Evolutionary conservation across 1,140 invertebrate genomes (phyloP).

Genomic region (Cydia strobilella): DNA sequence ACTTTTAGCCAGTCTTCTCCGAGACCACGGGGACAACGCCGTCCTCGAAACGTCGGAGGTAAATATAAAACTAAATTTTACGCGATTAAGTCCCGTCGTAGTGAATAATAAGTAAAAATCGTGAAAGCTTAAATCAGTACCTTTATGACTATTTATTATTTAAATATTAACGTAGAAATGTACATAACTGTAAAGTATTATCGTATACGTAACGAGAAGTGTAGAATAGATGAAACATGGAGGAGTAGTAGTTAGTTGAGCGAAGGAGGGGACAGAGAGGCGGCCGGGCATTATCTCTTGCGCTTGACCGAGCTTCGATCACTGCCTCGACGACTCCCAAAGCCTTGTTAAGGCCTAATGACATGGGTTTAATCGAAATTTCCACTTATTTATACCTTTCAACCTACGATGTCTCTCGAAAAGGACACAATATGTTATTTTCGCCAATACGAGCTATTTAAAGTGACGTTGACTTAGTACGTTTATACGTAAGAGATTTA

Average conservation of each 20-base stretch:
- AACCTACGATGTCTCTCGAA: conserved; percentile 37
- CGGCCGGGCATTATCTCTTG: conserved; percentile 65
- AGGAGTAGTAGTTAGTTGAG: conserved; percentile 39
- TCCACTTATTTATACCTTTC: conserved; percentile 59
- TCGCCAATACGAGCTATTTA: conserved; percentile 13
- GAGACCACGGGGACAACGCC: no score
- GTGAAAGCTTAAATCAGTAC: no score
- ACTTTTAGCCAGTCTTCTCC: no score
- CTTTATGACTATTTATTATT: no score
- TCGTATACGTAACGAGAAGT: background rate
- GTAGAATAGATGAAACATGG: background rate
- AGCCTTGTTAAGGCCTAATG: conserved; percentile 73
- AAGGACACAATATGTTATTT: conserved; percentile 29
- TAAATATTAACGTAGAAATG: no score
- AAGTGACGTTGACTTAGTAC: conserved; percentile 24
- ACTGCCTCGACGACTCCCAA: conserved; percentile 59
- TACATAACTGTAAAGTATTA: background rate
- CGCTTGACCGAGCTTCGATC: conserved; percentile 73
- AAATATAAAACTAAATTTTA: no score
- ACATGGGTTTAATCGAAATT: conserved; percentile 62
- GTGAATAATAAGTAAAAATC: no score
- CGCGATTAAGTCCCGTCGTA: no score
- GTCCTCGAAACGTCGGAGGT: no score
- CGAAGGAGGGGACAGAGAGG: conserved; percentile 37
- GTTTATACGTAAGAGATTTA: conserved; percentile 1